Percentiles rank a stretch among this genome's conserved stretches.
Evolutionary conservation across 2,888 invertebrate species (phyloP).

Genomic region (Suillia variegata): DNA sequence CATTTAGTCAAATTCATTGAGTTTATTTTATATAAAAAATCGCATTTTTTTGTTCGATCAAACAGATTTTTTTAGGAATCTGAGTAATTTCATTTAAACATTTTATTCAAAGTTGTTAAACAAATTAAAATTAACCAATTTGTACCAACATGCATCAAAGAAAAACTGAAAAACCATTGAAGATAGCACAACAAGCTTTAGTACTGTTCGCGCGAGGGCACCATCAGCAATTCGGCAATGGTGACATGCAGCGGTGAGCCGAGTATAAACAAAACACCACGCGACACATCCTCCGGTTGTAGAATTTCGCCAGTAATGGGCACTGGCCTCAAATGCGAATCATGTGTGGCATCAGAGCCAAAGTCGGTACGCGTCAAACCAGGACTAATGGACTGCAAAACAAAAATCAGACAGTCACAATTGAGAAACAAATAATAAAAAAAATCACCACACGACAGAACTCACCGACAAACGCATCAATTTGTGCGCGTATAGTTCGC

Average conservation of each 20-base stretch:
- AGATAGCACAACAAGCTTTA: too few relatives aligned
- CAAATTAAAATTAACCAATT: too few relatives aligned
- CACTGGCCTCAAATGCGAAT: constrained; percentile 32
- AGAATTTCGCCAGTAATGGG: constrained; percentile 36
- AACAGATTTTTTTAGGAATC: too few relatives aligned
- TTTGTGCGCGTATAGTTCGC: constrained; percentile 44
- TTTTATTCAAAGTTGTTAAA: too few relatives aligned
- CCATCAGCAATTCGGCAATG: constrained; percentile 43
- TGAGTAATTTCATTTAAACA: too few relatives aligned
- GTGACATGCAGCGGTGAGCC: constrained; percentile 44
- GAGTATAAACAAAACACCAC: constrained; percentile 44
- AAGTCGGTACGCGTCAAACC: constrained; percentile 49
- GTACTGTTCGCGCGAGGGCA: constrained; percentile 44
- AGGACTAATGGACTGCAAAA: constrained; percentile 46
- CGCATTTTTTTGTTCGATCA: too few relatives aligned
- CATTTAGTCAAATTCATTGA: too few relatives aligned
- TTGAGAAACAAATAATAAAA: too few relatives aligned
- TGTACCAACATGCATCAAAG: too few relatives aligned
- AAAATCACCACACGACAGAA: not conserved
- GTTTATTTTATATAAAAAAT: too few relatives aligned
- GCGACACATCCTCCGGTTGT: constrained; percentile 44
- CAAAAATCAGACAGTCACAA: not conserved
- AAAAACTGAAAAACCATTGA: too few relatives aligned
- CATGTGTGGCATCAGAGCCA: constrained; percentile 28
- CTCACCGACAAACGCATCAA: constrained; percentile 49